Evolutionary conservation across 2,113 vertebrate genomes (phyloP).

Genomic region (Daphoenositta chrysoptera): DNA sequence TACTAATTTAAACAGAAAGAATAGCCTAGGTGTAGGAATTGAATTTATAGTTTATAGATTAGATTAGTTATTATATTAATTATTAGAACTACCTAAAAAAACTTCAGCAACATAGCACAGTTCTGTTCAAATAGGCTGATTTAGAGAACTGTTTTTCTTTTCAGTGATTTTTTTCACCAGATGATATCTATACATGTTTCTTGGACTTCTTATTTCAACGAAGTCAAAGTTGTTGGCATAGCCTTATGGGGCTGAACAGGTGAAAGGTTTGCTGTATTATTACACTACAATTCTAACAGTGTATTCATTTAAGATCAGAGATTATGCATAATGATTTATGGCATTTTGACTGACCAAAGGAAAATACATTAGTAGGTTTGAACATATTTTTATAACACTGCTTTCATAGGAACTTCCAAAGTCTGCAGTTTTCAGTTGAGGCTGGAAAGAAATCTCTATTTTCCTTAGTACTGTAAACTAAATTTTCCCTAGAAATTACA

Average conservation of each 20-base stretch:
- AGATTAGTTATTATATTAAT: no score
- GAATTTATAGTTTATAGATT: background rate
- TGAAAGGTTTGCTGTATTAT: background rate
- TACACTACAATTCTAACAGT: background rate
- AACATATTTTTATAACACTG: background rate
- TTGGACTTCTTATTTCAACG: background rate
- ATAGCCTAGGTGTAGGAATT: background rate
- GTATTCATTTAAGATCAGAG: background rate
- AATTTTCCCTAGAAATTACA: background rate
- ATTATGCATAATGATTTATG: background rate
- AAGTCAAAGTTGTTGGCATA: background rate
- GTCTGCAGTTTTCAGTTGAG: background rate
- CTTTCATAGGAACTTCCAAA: background rate
- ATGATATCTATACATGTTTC: background rate
- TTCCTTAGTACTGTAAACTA: background rate
- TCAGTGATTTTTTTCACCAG: background rate
- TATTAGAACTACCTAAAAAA: background rate
- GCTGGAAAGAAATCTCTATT: background rate
- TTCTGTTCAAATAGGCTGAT: background rate
- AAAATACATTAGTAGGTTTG: background rate
- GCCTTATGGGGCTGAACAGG: background rate
- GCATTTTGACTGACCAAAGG: background rate
- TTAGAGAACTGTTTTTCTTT: background rate
- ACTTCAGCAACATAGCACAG: rapidly evolving
- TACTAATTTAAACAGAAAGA: background rate